These are phyloP conservation scores for Drosophila hydei DNA, from an alignment of 1,140 invertebrate genomes.

Conservation along the genomic window DNA sequence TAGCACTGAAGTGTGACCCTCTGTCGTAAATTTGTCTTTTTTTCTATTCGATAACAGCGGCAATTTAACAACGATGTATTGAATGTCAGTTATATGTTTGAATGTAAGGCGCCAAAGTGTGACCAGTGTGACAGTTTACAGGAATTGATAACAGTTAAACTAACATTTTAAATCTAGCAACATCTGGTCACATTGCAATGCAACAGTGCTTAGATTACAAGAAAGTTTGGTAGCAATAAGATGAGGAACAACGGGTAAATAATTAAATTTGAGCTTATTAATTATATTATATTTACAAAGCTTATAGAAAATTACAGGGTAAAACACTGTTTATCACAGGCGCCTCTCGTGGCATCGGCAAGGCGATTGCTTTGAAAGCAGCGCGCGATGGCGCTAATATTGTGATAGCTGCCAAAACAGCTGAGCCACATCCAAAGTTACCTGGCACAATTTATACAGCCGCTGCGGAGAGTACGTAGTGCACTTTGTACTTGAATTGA, in stretches of 20 bases:
- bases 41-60: no score
- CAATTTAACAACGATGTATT: background rate
- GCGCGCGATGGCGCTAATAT: conserved; percentile 97
- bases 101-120: background rate
- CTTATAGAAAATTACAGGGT: conserved; percentile 92
- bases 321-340: conserved; percentile 98
- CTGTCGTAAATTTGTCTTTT: background rate
- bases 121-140: background rate
- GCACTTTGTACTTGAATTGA: conserved; percentile 10
- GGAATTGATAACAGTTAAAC: background rate
- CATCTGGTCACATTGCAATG: background rate
- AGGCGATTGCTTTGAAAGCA: conserved; percentile 96
- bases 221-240: background rate
- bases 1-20: background rate
- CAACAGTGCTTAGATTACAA: background rate
- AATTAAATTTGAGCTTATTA: background rate
- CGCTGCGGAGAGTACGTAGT: conserved; percentile 94
- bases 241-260: conserved; percentile 63
- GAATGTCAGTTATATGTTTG: background rate
- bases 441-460: conserved; percentile 98
- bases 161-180: background rate
- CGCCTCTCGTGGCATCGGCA: conserved; percentile 98
- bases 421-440: conserved; percentile 96
- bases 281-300: background rate
- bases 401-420: conserved; percentile 97